Base-by-base conservation (phyloP, 2,797 vertebrate species). In the Benthosema pterotum region DNA sequence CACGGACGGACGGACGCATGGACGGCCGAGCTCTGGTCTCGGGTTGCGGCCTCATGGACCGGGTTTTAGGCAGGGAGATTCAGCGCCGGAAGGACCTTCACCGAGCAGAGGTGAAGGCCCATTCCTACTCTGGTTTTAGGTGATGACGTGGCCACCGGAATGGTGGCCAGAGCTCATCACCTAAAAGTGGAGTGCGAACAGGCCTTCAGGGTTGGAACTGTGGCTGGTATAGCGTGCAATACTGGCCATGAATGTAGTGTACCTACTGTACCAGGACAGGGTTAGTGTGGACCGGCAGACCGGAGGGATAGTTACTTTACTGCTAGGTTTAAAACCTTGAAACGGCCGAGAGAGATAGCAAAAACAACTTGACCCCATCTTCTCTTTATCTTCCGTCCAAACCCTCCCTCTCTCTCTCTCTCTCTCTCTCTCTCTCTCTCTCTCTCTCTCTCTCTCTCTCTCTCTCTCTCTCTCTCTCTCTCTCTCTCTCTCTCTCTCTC, bases 201-300 rank as follows among this genome's bases (percentile, higher is more conserved):
- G 22, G 22, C 22, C 53, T 77, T 88, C 82, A 77, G 87, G 83
- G 86, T 75, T 87, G 84, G 38, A 49, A 82, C 72, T 77, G 42
- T 9, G 79, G 84, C 84, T 83, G 84, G 84, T 85, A 56, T 8
- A 74, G 80, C 15, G 76, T 86, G 85, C 84, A 88, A 86, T 86
- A 81, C 86, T 82, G 85, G 87, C 83, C 85, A 79, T 64, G 88
- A 90, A 90, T 91, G 89, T 91, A 91, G 83, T 85, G 84, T 87
- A 87, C 28, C 8, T 38, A 38, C 32, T 9, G 22, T 25, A 25
- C 22, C 22, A 5, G 32, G 32, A 38, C 83, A 88, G 87, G 86
- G 84, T 87, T 87, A 84, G 87, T 83, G 78, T 11, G 5, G 32
- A 38, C 32, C 32, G 79, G 2, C 32, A 7, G 79, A 81, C 78